Percentiles rank a stretch among this genome's conserved stretches.
phyloP scores from a whole-genome alignment of 2,888 invertebrate genomes.

The Leptinotarsa tumamoca region DNA sequence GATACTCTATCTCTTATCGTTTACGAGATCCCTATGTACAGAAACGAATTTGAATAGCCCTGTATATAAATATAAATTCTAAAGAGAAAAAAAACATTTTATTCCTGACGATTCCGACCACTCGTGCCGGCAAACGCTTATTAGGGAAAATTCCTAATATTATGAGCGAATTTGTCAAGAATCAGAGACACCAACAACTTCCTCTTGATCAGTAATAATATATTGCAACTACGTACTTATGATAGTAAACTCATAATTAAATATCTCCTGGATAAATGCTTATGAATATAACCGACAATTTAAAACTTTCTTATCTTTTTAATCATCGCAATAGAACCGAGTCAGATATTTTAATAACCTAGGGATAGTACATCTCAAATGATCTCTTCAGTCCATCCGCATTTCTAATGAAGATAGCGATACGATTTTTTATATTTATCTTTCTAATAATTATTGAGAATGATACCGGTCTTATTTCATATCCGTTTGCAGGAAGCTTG shows the following conservation, averaged over 20 bases:
- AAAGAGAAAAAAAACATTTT: too few species aligned
- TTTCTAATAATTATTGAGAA: neutral
- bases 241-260: neutral
- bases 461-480: neutral
- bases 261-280: neutral
- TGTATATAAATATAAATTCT: too few species aligned
- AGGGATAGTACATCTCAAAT: neutral
- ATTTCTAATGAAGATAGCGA: neutral
- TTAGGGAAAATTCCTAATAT: neutral
- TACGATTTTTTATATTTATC: neutral
- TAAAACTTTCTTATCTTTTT: slow-evolving; percentile 12
- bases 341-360: slow-evolving; percentile 15
- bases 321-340: neutral
- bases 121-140: neutral
- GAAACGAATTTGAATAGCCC: too few species aligned
- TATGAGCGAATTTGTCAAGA: neutral
- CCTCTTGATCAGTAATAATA: neutral
- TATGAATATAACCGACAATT: neutral
- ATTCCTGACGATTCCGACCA: too few species aligned
- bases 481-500: neutral
- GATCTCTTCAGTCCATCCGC: neutral
- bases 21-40: too few species aligned
- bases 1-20: too few species aligned
- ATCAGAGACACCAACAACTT: neutral
- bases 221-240: neutral